Evolutionary conservation across 2,888 invertebrate genomes (phyloP).

Genomic region (Chironomus riparius): DNA sequence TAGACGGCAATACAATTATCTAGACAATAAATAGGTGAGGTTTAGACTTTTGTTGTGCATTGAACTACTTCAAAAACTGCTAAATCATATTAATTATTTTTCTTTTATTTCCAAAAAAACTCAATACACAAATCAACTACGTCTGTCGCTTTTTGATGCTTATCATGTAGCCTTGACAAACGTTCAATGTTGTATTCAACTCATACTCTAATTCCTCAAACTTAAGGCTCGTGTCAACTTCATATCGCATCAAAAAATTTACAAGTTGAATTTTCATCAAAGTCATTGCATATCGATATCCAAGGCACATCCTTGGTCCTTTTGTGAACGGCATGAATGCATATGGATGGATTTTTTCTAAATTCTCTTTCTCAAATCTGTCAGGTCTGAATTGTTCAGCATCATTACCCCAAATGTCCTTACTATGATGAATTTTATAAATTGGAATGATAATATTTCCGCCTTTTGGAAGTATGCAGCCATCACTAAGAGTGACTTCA

Average conservation of each 20-base stretch:
- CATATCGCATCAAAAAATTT: not conserved
- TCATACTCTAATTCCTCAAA: not conserved
- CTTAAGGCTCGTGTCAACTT: not conserved
- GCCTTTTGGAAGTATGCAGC: not conserved
- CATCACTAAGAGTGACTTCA: not conserved
- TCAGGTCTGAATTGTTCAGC: constrained; percentile 7
- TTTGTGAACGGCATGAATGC: constrained; percentile 4
- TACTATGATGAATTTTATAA: not conserved
- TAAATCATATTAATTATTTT: too few species aligned
- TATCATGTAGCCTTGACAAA: not conserved
- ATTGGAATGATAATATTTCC: not conserved
- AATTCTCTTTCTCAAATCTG: constrained; percentile 1
- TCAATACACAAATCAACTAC: too few species aligned
- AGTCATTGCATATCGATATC: not conserved
- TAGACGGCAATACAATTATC: too few species aligned
- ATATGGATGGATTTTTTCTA: constrained; percentile 7
- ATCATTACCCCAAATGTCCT: constrained; percentile 13
- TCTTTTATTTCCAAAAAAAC: too few species aligned
- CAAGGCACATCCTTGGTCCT: not conserved
- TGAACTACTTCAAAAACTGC: too few species aligned
- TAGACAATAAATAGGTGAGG: too few species aligned
- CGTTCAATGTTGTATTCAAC: not conserved
- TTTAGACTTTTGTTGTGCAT: too few species aligned
- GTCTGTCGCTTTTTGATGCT: not conserved
- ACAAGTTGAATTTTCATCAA: not conserved